Conservation (phyloP, 1,140 invertebrate genomes). For the Aphidius ervi region DNA sequence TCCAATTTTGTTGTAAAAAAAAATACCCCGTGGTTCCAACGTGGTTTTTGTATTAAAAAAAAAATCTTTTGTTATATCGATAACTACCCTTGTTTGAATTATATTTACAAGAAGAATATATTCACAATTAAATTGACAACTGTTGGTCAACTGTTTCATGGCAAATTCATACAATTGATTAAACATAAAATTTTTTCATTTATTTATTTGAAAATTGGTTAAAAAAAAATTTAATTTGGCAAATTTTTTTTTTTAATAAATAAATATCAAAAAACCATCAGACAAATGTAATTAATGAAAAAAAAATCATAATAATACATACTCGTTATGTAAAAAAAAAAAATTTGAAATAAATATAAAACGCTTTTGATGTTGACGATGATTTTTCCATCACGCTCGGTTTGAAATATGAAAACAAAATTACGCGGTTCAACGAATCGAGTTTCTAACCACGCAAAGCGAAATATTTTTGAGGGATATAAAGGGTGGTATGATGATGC, state of each 20-base stretch:
- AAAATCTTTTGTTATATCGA: not conserved
- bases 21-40: constrained; percentile 7
- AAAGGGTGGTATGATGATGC: not conserved
- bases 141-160: not conserved
- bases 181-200: too few species aligned
- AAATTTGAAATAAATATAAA: too few species aligned
- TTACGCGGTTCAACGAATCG: constrained; percentile 10
- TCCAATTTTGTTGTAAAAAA: constrained; percentile 9
- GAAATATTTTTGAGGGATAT: not conserved
- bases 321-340: too few species aligned
- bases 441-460: constrained; percentile 4
- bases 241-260: too few species aligned
- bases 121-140: not conserved
- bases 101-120: not conserved
- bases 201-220: too few species aligned
- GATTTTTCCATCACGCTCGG: too few species aligned
- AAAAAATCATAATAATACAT: too few species aligned
- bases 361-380: too few species aligned
- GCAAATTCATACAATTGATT: too few species aligned
- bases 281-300: too few species aligned
- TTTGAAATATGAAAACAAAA: constrained; percentile 14
- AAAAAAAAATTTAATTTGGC: too few species aligned
- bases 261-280: too few species aligned
- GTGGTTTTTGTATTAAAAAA: not conserved
- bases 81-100: not conserved